These are phyloP conservation scores for Poecilus cupreus DNA, from an alignment of 2,888 invertebrate genomes.

Conservation along the genomic window DNA sequence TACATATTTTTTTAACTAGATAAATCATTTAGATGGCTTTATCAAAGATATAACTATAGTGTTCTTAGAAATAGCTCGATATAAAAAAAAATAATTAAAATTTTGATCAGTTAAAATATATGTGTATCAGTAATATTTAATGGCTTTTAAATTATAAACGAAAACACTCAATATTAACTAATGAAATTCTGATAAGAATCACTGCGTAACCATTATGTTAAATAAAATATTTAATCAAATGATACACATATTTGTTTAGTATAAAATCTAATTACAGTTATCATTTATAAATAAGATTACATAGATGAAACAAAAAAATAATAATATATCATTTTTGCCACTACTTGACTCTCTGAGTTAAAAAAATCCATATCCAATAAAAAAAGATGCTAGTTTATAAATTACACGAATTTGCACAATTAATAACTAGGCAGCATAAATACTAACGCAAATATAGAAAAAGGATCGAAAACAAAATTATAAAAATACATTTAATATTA, in stretches of 20 bases:
- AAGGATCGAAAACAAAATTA: too few relatives aligned
- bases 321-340: too few relatives aligned
- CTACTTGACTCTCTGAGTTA: too few relatives aligned
- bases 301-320: too few relatives aligned
- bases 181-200: background rate
- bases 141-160: background rate
- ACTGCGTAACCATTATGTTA: background rate
- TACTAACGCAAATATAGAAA: too few relatives aligned
- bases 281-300: too few relatives aligned
- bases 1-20: background rate
- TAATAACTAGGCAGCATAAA: too few relatives aligned
- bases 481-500: too few relatives aligned
- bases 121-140: background rate
- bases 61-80: background rate
- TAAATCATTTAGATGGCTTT: background rate
- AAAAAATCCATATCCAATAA: too few relatives aligned
- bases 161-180: background rate
- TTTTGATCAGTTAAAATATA: background rate
- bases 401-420: too few relatives aligned
- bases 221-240: background rate
- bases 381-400: too few relatives aligned
- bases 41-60: background rate
- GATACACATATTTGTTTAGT: background rate
- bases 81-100: constrained; percentile 13
- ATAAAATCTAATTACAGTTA: background rate